Conservation (phyloP, 2,797 vertebrate species). For the Artibeus jamaicensis region DNA sequence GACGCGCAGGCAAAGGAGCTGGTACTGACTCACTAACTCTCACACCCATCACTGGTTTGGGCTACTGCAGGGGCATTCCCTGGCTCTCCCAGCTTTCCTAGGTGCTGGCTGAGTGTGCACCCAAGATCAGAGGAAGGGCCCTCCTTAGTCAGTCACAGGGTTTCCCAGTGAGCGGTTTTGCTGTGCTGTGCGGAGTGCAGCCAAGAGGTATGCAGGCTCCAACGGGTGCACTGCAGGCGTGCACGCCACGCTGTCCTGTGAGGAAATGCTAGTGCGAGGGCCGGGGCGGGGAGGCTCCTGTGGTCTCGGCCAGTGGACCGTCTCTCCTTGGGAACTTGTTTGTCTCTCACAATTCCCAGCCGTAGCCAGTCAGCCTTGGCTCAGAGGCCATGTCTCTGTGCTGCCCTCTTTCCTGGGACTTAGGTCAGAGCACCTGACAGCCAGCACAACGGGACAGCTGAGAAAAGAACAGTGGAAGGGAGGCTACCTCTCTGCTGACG, state of each 20-base stretch:
- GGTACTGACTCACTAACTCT: background rate
- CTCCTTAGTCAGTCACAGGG: background rate
- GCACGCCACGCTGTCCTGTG: background rate
- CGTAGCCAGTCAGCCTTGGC: background rate
- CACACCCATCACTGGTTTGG: background rate
- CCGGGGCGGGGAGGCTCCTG: background rate
- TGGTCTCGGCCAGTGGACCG: background rate
- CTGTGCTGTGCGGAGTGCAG: rapidly evolving
- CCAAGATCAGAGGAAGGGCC: background rate
- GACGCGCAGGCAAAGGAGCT: background rate
- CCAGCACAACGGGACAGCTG: background rate
- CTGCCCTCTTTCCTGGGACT: background rate
- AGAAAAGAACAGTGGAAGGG: background rate
- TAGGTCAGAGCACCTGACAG: background rate
- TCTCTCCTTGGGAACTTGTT: background rate
- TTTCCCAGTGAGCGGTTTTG: background rate
- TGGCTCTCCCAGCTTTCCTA: background rate
- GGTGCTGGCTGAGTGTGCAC: background rate
- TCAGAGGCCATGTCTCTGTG: background rate
- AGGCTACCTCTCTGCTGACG: background rate
- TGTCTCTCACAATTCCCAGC: background rate
- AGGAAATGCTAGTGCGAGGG: background rate
- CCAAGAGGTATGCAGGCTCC: rapidly evolving
- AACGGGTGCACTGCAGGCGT: background rate
- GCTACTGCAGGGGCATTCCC: background rate